Percentiles rank a stretch among this genome's conserved stretches.
Conservation (phyloP, 2,113 vertebrate species). For the Psittacula cyanocephala region DNA sequence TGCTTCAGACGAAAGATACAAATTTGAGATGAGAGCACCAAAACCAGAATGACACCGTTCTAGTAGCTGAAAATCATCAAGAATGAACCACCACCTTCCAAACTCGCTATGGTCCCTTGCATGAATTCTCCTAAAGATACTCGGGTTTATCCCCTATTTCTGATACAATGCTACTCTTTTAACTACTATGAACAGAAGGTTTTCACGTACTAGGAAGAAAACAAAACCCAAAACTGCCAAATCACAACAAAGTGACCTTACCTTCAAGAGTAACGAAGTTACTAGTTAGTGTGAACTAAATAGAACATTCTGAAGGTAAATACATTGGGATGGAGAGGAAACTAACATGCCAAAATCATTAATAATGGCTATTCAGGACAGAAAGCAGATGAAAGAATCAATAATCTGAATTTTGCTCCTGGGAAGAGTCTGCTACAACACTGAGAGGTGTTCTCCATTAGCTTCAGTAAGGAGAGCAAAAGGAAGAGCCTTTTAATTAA, state of each 20-base stretch:
- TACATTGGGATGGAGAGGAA: background rate
- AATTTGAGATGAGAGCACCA: background rate
- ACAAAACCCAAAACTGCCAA: background rate
- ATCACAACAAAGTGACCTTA: background rate
- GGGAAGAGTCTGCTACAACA: background rate
- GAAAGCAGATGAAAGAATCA: background rate
- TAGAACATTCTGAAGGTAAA: background rate
- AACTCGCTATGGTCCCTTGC: background rate
- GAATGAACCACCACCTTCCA: accelerated
- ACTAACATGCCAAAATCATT: background rate
- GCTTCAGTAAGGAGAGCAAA: background rate
- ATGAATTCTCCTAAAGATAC: background rate
- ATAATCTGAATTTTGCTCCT: background rate
- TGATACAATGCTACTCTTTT: background rate
- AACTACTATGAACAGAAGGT: background rate
- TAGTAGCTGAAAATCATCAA: background rate
- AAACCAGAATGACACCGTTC: background rate
- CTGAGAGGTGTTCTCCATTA: background rate
- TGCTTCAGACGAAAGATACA: background rate
- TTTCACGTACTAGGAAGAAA: background rate
- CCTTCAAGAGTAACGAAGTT: background rate
- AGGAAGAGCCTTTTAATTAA: background rate
- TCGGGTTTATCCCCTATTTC: background rate
- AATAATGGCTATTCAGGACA: accelerated
- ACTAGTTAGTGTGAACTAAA: background rate